phyloP scores from a whole-genome alignment of 2,888 invertebrate species.

The Cremastinae sp. region DNA sequence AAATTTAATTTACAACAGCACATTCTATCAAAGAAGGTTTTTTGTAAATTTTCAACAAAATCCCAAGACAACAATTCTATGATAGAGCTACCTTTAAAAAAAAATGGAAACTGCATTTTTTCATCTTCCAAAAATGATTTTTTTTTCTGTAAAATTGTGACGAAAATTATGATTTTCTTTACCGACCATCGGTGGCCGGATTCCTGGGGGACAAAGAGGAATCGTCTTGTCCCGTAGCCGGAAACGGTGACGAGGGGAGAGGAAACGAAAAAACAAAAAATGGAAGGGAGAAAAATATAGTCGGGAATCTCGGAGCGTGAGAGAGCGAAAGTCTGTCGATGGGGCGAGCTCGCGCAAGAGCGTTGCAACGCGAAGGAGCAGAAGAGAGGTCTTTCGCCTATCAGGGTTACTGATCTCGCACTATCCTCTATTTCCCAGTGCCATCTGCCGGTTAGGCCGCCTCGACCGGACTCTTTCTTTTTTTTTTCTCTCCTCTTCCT shows the following conservation, averaged over 20 bases:
- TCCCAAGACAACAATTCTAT: too few species aligned
- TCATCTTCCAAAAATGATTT: constrained; percentile 13
- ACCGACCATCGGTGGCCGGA: constrained; percentile 25
- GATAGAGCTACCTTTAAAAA: too few species aligned
- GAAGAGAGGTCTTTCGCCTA: constrained; percentile 71
- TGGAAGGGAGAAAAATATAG: constrained; percentile 14
- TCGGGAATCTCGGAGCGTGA: constrained; percentile 36
- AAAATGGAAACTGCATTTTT: too few species aligned
- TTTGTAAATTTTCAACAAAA: too few species aligned
- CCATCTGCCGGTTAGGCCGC: constrained; percentile 72
- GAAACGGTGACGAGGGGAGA: not conserved
- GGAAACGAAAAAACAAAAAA: constrained; percentile 1
- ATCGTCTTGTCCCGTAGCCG: constrained; percentile 44
- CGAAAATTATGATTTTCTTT: constrained; percentile 22
- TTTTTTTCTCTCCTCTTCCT: constrained; percentile 13
- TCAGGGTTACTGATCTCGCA: constrained; percentile 75
- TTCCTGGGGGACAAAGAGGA: constrained; percentile 18
- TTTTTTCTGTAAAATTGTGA: too few species aligned
- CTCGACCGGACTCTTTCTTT: constrained; percentile 49
- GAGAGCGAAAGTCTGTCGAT: constrained; percentile 33
- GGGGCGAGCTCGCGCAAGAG: constrained; percentile 13
- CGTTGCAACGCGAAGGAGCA: constrained; percentile 24
- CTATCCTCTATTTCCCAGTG: constrained; percentile 73
- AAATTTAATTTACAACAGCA: too few species aligned
- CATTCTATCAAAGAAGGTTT: too few species aligned